Evolutionary conservation across 2,797 vertebrate species (phyloP).

Genomic region (Enoplosus armatus): DNA sequence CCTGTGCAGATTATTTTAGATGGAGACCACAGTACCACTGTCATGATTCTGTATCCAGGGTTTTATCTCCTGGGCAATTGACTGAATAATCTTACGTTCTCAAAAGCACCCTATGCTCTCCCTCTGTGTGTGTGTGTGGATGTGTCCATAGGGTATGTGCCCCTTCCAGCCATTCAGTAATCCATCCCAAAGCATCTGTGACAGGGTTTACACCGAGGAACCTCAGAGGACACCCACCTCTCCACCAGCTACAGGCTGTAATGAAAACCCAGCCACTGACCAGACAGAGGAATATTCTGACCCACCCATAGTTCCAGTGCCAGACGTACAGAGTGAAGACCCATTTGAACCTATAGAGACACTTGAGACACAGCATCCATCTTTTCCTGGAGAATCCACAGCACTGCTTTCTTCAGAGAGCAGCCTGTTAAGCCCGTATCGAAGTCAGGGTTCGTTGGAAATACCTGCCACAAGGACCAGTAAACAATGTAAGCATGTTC

Average conservation of each 20-base stretch:
- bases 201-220: conserved; percentile 60
- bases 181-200: conserved; percentile 57
- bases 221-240: neutral
- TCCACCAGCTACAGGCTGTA: neutral
- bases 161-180: conserved; percentile 44
- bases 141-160: conserved; percentile 27
- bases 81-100: neutral
- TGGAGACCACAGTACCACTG: too few relatives aligned
- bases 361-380: neutral
- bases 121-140: conserved; percentile 11
- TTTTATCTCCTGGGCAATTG: neutral
- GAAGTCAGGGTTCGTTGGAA: conserved; percentile 62
- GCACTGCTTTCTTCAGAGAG: conserved; percentile 32
- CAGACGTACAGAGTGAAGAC: neutral
- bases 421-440: conserved; percentile 62
- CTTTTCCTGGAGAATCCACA: conserved; percentile 46
- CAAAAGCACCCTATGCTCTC: neutral
- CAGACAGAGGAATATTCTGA: conserved; percentile 25
- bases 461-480: neutral
- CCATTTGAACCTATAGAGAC: neutral
- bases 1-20: neutral
- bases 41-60: neutral
- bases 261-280: neutral
- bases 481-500: conserved; percentile 15
- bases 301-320: neutral